These are phyloP conservation scores for Kradibia gibbosae DNA, from an alignment of 1,140 invertebrate species.

Conservation along the genomic window DNA sequence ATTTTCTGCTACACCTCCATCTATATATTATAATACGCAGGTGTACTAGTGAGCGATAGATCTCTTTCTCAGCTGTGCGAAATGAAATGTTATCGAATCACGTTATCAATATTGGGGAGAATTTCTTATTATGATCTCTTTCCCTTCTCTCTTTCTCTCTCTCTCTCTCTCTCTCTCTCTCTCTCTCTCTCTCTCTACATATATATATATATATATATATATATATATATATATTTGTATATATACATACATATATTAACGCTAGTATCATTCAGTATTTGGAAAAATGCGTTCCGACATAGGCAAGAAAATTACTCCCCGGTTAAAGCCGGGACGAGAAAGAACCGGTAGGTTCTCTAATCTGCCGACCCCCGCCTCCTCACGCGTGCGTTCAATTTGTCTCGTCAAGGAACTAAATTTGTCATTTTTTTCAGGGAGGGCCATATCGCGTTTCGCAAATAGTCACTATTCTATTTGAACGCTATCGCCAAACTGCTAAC, in stretches of 20 bases:
- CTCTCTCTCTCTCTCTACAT: too few species aligned
- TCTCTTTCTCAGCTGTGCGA: too few species aligned
- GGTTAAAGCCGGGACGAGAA: slow-evolving; percentile 9
- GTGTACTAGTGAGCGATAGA: too few species aligned
- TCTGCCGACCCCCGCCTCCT: background rate
- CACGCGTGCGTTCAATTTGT: background rate
- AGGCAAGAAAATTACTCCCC: slow-evolving; percentile 28
- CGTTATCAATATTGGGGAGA: background rate
- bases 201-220: too few species aligned
- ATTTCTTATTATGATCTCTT: slow-evolving; percentile 14
- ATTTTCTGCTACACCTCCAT: too few species aligned
- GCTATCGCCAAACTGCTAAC: too few species aligned
- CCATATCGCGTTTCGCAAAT: too few species aligned
- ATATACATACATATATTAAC: background rate
- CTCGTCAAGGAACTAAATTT: background rate
- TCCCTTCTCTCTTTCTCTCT: background rate
- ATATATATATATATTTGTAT: too few species aligned
- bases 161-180: too few species aligned
- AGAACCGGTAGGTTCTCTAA: slow-evolving; percentile 10
- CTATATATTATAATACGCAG: too few species aligned
- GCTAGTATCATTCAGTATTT: slow-evolving; percentile 8
- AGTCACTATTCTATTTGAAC: background rate
- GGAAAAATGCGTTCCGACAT: background rate
- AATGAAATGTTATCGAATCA: slow-evolving; percentile 11
- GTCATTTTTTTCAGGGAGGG: slow-evolving; percentile 7